These are phyloP conservation scores for Tortricodes alternella DNA, from an alignment of 2,888 invertebrate genomes.

Conservation along the genomic window DNA sequence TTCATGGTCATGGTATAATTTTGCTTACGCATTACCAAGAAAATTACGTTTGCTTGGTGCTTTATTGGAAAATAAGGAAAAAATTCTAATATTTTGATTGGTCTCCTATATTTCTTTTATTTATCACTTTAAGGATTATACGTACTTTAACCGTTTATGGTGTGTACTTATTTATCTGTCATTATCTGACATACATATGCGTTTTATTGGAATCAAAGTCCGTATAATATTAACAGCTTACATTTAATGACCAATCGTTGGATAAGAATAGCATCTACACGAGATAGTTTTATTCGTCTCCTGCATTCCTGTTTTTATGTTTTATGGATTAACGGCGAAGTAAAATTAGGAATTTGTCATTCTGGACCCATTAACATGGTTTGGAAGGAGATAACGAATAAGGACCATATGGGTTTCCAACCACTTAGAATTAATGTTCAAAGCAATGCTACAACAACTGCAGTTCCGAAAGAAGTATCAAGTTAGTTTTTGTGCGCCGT, in stretches of 20 bases:
- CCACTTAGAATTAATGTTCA: too few relatives aligned
- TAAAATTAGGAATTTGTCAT: conserved; percentile 29
- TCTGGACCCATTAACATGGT: conserved; percentile 20
- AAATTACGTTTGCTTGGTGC: neutral
- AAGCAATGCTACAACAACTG: too few relatives aligned
- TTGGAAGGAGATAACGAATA: conserved; percentile 9
- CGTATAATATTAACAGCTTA: conserved; percentile 12
- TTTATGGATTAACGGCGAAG: conserved; percentile 27
- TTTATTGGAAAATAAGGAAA: neutral
- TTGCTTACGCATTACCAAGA: neutral
- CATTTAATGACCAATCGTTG: conserved; percentile 28
- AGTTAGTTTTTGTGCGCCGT: too few relatives aligned
- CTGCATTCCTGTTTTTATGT: conserved; percentile 39
- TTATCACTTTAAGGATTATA: neutral
- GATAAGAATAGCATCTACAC: conserved; percentile 16
- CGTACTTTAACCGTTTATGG: too few relatives aligned
- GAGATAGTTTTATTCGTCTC: conserved; percentile 12
- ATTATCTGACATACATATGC: conserved; percentile 19
- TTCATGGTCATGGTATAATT: too few relatives aligned
- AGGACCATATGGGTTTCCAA: too few relatives aligned
- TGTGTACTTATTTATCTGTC: neutral
- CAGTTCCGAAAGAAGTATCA: too few relatives aligned
- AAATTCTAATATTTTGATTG: neutral
- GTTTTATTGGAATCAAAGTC: neutral
- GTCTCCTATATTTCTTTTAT: neutral